These are phyloP conservation scores for Crotalus viridis DNA, from an alignment of 2,113 vertebrate genomes.

Conservation along the genomic window DNA sequence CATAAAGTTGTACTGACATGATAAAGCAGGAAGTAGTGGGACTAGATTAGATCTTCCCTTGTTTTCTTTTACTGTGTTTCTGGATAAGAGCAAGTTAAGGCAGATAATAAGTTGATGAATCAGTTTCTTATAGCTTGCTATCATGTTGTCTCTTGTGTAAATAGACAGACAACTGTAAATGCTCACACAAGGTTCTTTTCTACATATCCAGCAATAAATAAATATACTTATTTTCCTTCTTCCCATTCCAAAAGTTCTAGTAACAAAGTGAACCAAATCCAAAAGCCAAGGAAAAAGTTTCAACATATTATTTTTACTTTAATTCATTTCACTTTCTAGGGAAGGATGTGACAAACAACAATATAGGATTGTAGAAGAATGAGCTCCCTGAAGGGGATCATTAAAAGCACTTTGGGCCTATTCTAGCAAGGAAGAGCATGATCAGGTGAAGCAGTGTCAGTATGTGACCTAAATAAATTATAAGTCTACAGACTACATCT, in stretches of 20 bases:
- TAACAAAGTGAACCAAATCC: neutral
- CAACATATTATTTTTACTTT: neutral
- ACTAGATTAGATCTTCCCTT: neutral
- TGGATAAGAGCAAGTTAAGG: neutral
- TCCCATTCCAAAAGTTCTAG: neutral
- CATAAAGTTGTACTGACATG: conserved; percentile 5
- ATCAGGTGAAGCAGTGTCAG: neutral
- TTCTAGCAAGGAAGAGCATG: neutral
- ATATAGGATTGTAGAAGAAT: neutral
- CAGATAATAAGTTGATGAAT: conserved; percentile 11
- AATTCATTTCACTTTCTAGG: neutral
- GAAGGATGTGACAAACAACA: neutral
- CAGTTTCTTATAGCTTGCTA: neutral
- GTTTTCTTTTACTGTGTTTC: neutral
- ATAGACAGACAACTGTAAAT: neutral
- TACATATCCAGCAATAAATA: neutral
- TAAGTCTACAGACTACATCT: neutral
- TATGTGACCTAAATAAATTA: conserved; percentile 19
- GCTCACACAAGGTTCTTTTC: neutral
- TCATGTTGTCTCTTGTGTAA: neutral
- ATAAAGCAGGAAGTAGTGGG: conserved; percentile 2
- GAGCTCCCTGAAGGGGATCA: conserved; percentile 1
- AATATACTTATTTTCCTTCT: neutral
- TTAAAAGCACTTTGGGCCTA: conserved; percentile 8
- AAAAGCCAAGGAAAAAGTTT: neutral